Evolutionary conservation across 1,140 invertebrate species (phyloP).

Genomic region (Saccostrea echinata): DNA sequence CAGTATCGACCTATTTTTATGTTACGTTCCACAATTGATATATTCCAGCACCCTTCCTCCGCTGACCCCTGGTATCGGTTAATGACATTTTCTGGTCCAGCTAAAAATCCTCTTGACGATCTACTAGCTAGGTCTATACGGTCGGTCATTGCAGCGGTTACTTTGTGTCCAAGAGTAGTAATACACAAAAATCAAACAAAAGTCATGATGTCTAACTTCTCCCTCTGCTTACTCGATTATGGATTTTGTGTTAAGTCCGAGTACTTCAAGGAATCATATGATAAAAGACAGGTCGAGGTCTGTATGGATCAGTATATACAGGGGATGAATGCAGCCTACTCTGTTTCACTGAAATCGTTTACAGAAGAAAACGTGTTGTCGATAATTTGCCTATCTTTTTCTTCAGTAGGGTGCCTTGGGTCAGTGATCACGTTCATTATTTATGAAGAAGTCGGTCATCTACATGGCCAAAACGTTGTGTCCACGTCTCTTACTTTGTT

Average conservation of each 20-base stretch:
- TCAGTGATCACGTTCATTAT: neutral
- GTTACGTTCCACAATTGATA: neutral
- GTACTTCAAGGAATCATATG: neutral
- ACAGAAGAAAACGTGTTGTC: neutral
- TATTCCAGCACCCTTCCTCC: neutral
- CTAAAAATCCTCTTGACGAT: neutral
- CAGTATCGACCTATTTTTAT: neutral
- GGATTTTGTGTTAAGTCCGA: neutral
- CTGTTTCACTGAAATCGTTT: neutral
- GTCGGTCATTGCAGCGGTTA: neutral
- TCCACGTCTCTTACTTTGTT: neutral
- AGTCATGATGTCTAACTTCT: neutral
- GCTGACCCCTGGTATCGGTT: neutral
- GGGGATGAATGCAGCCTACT: neutral
- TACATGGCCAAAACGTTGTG: neutral
- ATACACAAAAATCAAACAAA: neutral
- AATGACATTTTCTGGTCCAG: neutral
- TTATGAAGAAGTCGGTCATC: neutral
- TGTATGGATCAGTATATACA: neutral
- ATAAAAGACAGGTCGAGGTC: neutral
- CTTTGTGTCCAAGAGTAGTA: neutral
- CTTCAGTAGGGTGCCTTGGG: neutral
- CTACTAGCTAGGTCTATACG: neutral
- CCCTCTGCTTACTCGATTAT: neutral
- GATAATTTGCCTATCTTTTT: neutral